Evolutionary conservation across 2,888 invertebrate genomes (phyloP), one percentile per base, ranked within the genome.

Genomic region (Tetragonula carbonaria): DNA sequence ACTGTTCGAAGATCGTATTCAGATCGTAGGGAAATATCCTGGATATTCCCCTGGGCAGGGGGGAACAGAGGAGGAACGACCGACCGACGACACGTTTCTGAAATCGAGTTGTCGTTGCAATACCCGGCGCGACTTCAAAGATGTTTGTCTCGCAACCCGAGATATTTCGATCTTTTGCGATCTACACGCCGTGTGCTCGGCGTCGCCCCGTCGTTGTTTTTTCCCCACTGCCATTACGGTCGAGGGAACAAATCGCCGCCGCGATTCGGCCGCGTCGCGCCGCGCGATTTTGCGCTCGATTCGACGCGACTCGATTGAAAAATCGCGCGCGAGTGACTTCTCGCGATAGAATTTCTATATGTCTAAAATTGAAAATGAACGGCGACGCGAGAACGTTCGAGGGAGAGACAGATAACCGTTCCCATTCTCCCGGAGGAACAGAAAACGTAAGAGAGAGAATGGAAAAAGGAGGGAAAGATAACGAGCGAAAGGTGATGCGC

Each of bases 21-120:
- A 70, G 84, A 89, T 88, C 76, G 78, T 78, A 80, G 77, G 80
- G 71, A 89, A 89, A 87, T 88, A 87, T 78, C 50, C 74, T 55
- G 70, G 59, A 28, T 76, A 79, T 81, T 68, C 75, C 88, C 75
- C 80, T 50, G 65, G 85, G 84, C 28, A 70, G 78, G 72, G 66
- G 45, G 1, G 2, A 33, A 33, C 0, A 1, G 38, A 8, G 84
- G 73, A 76, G 71, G 70, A 80, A 74, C 78, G 78, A 76, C 78
- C 71, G 18, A 72, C 72, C 74, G 84, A 70, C 78, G 76, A 84
- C 78, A 82, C 82, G 88, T 87, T 82, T 63, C 73, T 59, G 65
- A 82, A 89, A 89, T 84, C 86, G 84, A 85, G 87, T 88, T 82
- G 82, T 66, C 68, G 78, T 84, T 68, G 74, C 72, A 50, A 88